Percentiles rank a stretch among this genome's conserved stretches.
Evolutionary conservation across 2,113 vertebrate genomes (phyloP).

Genomic region (Pseudorectes ferrugineus): DNA sequence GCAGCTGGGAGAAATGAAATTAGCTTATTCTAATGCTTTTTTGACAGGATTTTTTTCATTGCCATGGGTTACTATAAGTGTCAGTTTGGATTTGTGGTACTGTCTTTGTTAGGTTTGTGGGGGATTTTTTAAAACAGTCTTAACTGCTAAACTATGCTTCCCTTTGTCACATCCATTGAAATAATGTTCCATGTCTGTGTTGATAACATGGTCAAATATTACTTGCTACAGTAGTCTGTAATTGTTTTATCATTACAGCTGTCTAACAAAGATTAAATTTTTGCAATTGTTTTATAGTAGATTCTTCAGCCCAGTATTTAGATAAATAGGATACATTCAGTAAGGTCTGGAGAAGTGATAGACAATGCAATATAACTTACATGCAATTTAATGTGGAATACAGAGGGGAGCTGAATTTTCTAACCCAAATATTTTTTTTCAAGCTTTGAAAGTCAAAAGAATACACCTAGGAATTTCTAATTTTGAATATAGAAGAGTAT

Average conservation of each 20-base stretch:
- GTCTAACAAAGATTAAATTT: conserved; percentile 45
- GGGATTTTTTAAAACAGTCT: conserved; percentile 22
- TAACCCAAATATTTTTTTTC: conserved; percentile 49
- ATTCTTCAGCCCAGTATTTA: conserved; percentile 18
- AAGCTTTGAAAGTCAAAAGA: conserved; percentile 63
- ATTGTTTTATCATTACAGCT: conserved; percentile 59
- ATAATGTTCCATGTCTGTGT: background rate
- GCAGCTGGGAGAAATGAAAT: conserved; percentile 75
- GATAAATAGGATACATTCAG: conserved; percentile 14
- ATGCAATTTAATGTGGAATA: conserved; percentile 43
- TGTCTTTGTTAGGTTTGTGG: conserved; percentile 60
- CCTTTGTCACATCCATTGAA: conserved; percentile 30
- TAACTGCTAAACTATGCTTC: conserved; percentile 40
- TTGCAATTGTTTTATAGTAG: conserved; percentile 28
- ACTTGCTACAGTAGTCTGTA: conserved; percentile 41
- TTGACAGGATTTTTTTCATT: conserved; percentile 61
- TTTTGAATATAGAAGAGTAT: conserved; percentile 56
- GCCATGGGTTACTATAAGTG: conserved; percentile 56
- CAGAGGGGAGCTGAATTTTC: conserved; percentile 30
- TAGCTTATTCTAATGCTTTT: conserved; percentile 74
- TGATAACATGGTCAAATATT: conserved; percentile 33
- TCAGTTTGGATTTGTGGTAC: conserved; percentile 68
- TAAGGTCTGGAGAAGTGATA: conserved; percentile 19
- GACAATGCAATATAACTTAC: conserved; percentile 19
- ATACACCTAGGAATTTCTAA: conserved; percentile 64